Evolutionary conservation across 1,140 invertebrate genomes (phyloP), one percentile per base, ranked within the genome.

Genomic region (Gryon sp.): DNA sequence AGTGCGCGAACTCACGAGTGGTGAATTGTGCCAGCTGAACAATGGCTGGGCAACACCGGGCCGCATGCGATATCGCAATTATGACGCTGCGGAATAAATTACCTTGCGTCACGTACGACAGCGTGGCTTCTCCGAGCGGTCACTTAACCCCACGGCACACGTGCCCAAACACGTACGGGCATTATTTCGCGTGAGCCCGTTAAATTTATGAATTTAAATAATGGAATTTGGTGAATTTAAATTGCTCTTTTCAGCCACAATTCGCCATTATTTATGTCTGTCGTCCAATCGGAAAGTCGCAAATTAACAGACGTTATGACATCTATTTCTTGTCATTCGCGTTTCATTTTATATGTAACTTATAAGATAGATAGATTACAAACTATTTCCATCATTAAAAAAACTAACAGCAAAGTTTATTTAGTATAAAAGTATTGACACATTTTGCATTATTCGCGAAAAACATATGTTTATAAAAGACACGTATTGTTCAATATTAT

Each of bases 51-150:
- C 36, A 53, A 68, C 81, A 82, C 41, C 34, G 55, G 52, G 75
- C 26, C 62, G 66, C 82, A 84, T 82, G 82, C 82, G 82, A 84
- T 82, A 80, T 77, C 76, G 80, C 81, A 82, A 84, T 84, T 82
- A 82, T 79, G 80, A 83, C 62, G 74, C 82, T 80, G 60, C 65
- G 76, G 77, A 81, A 82, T 83, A 84, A 84, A 84, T 84, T 84
- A 81, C 72, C 70, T 46, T 46, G 60, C 76, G 75, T 79, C 82
- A 80, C 81, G 81, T 82, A 79, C 77, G 53, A 48, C 50, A 26
- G 30, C 28, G 50, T 55, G 48, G 43, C 18, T 22, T 5, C 41
- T 45, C 19, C n/a, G 50, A 19, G 15, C 38, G 77, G 66, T 55
- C 77, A 72, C 72, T 68, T 79, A 75, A 76, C 72, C 72, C 24